A percentile compares a stretch with the other conserved stretches of the same genome.
Conservation (phyloP, 2,113 vertebrate genomes). For the Cynocephalus volans region DNA sequence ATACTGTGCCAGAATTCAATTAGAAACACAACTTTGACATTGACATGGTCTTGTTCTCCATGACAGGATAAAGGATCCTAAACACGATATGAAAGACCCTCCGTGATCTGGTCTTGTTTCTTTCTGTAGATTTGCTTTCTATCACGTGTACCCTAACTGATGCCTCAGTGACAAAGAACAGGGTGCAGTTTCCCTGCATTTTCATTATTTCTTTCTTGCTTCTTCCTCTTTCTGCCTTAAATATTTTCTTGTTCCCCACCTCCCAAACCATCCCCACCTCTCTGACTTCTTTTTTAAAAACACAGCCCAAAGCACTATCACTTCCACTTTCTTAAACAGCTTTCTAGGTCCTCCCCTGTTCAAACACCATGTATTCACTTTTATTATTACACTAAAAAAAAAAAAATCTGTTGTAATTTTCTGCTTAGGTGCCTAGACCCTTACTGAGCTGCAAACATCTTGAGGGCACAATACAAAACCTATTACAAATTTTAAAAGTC, state of each 20-base stretch:
- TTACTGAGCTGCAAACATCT: neutral
- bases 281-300: neutral
- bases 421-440: neutral
- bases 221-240: neutral
- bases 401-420: neutral
- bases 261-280: neutral
- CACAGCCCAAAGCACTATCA: neutral
- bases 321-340: slow-evolving; percentile 7
- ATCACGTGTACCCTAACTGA: neutral
- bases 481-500: neutral
- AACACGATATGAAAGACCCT: neutral
- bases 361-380: neutral
- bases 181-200: neutral
- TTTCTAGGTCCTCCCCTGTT: neutral
- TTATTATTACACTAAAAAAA: neutral
- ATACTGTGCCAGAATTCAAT: neutral
- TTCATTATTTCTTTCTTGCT: neutral
- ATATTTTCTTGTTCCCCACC: neutral
- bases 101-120: neutral
- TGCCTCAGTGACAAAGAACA: neutral
- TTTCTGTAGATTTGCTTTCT: neutral
- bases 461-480: slow-evolving; percentile 13
- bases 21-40: neutral
- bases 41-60: neutral
- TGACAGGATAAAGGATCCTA: neutral